Evolutionary conservation across 2,797 vertebrate genomes (phyloP).

Genomic region (Megaceryle alcyon): DNA sequence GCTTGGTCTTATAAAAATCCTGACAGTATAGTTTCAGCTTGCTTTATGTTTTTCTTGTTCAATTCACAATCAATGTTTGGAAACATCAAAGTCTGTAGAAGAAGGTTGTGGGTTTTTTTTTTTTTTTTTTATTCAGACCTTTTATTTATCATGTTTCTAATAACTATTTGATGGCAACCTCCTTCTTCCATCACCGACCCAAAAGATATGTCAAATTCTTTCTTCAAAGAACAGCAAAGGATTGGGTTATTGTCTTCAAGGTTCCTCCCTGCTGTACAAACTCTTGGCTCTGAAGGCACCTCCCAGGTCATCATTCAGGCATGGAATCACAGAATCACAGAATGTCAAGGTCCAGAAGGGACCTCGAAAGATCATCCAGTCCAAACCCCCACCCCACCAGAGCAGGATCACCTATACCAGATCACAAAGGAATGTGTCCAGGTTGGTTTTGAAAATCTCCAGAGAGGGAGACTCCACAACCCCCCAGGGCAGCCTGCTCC

Average conservation of each 20-base stretch:
- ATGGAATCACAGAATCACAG: too few species aligned
- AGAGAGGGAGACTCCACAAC: too few species aligned
- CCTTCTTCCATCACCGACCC: not conserved
- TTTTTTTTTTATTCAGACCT: not conserved
- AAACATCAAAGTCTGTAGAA: constrained; percentile 59
- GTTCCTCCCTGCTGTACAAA: not conserved
- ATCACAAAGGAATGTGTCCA: too few species aligned
- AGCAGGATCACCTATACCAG: too few species aligned
- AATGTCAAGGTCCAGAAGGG: too few species aligned
- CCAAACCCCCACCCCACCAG: too few species aligned
- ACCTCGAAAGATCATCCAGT: too few species aligned
- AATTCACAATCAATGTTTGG: constrained; percentile 52
- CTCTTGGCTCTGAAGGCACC: not conserved
- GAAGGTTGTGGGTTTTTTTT: not conserved
- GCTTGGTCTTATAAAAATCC: constrained; percentile 33
- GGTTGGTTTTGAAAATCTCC: too few species aligned
- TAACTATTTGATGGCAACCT: not conserved
- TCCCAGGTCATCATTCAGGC: not conserved
- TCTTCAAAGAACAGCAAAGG: not conserved
- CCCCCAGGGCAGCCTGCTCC: too few species aligned
- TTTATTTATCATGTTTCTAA: constrained; percentile 45
- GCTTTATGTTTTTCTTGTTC: constrained; percentile 37
- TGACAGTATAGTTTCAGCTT: constrained; percentile 60
- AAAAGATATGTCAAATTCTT: not conserved
- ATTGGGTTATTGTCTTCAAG: not conserved